These are phyloP conservation scores for Pocillopora verrucosa DNA, from an alignment of 64 coral and sea anemone species.

Conservation along the genomic window DNA sequence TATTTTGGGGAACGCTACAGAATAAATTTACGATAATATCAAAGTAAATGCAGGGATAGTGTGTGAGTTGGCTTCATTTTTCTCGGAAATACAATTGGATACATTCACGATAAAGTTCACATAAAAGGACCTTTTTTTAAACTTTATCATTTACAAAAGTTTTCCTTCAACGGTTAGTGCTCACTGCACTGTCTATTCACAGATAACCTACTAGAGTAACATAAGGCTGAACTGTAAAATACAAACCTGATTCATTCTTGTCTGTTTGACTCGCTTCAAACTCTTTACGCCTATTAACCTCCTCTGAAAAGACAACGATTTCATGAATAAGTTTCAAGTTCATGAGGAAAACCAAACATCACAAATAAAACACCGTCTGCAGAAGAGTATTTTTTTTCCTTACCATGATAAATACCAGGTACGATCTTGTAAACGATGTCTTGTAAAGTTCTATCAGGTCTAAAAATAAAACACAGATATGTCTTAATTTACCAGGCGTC, in stretches of 20 bases:
- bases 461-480: constrained; percentile 20
- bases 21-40: too few species aligned
- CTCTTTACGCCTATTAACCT: constrained; percentile 33
- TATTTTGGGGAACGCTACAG: too few species aligned
- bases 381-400: not conserved
- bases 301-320: not conserved
- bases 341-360: not conserved
- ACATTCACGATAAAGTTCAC: too few species aligned
- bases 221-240: not conserved
- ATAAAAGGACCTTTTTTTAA: too few species aligned
- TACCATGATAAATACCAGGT: constrained; percentile 78
- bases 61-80: too few species aligned
- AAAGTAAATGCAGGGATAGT: too few species aligned
- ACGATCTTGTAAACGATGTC: constrained; percentile 96
- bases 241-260: constrained; percentile 7
- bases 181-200: too few species aligned
- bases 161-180: too few species aligned
- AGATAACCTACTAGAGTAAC: not conserved
- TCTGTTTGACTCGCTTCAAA: constrained; percentile 16
- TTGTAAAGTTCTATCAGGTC: constrained; percentile 83
- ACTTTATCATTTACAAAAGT: too few species aligned
- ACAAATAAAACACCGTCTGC: not conserved
- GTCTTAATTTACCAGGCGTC: too few species aligned
- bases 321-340: not conserved
- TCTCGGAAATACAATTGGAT: too few species aligned